Evolutionary conservation across 2,113 vertebrate genomes (phyloP).

Genomic region (Gnathonemus echidnorhynchus): DNA sequence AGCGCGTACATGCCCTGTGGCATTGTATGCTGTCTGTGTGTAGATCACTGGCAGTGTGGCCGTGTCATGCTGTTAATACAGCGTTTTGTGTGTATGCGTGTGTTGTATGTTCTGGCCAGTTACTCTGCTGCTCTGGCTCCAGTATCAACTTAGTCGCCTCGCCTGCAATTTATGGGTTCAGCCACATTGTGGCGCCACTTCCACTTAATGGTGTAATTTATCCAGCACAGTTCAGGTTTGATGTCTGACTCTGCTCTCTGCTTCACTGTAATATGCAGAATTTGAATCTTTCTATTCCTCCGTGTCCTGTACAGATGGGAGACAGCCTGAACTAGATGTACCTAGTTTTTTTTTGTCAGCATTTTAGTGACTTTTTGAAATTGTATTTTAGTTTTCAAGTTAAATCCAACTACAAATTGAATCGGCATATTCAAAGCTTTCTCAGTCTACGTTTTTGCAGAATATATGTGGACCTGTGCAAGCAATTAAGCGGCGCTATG

Average conservation of each 20-base stretch:
- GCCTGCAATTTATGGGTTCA: conserved; percentile 4
- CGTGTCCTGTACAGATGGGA: neutral
- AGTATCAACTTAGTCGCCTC: neutral
- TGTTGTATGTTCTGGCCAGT: neutral
- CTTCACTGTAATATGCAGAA: conserved; percentile 12
- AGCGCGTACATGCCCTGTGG: neutral
- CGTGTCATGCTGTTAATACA: neutral
- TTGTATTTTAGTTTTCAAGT: neutral
- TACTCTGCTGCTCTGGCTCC: conserved; percentile 12
- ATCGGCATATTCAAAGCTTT: neutral
- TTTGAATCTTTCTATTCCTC: neutral
- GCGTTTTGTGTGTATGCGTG: neutral
- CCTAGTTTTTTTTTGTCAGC: neutral
- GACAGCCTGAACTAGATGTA: neutral
- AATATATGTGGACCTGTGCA: neutral
- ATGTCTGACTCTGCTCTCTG: neutral
- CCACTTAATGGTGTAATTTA: neutral
- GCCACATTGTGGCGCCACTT: conserved; percentile 17
- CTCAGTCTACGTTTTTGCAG: neutral
- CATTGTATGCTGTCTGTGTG: neutral
- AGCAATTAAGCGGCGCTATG: neutral
- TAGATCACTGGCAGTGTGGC: neutral
- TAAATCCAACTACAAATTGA: neutral
- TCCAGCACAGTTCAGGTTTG: neutral
- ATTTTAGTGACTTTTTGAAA: neutral